Evolutionary conservation across 1,140 invertebrate genomes (phyloP).

Genomic region (Drosophila ercepeae): DNA sequence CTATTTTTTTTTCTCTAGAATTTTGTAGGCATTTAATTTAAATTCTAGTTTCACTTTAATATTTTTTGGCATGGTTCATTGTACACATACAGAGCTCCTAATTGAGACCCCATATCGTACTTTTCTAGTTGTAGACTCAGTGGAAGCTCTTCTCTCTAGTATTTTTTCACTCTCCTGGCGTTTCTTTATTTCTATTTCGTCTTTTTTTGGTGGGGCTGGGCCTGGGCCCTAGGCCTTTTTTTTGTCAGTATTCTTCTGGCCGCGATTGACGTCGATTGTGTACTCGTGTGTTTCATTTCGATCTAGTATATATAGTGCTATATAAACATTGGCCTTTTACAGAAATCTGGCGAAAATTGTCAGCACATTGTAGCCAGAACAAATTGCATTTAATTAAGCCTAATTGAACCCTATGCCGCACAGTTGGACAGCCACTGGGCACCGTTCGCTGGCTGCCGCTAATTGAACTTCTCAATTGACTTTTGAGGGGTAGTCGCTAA

Average conservation of each 20-base stretch:
- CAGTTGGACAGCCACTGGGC: constrained; percentile 54
- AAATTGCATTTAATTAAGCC: constrained; percentile 75
- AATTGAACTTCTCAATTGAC: constrained; percentile 73
- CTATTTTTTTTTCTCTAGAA: constrained; percentile 59
- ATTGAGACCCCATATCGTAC: constrained; percentile 44
- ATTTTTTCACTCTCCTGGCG: constrained; percentile 22
- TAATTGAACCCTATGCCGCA: constrained; percentile 62
- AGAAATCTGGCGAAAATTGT: constrained; percentile 28
- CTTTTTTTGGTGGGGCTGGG: constrained; percentile 39
- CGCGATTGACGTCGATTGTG: constrained; percentile 60
- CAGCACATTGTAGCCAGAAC: constrained; percentile 27
- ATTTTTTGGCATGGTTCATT: constrained; percentile 77
- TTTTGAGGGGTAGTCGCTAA: background rate
- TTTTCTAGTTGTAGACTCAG: constrained; percentile 35
- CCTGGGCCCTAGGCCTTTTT: constrained; percentile 51
- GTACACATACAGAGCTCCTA: constrained; percentile 59
- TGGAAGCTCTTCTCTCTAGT: constrained; percentile 11
- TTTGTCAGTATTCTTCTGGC: constrained; percentile 58
- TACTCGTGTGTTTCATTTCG: constrained; percentile 44
- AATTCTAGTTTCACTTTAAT: constrained; percentile 63
- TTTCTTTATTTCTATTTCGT: constrained; percentile 24
- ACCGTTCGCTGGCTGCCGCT: constrained; percentile 14
- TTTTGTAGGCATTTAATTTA: constrained; percentile 59
- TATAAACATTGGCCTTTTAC: background rate
- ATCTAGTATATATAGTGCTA: constrained; percentile 33